Evolutionary conservation across 2,797 vertebrate species (phyloP).

Genomic region (Pipistrellus kuhlii): DNA sequence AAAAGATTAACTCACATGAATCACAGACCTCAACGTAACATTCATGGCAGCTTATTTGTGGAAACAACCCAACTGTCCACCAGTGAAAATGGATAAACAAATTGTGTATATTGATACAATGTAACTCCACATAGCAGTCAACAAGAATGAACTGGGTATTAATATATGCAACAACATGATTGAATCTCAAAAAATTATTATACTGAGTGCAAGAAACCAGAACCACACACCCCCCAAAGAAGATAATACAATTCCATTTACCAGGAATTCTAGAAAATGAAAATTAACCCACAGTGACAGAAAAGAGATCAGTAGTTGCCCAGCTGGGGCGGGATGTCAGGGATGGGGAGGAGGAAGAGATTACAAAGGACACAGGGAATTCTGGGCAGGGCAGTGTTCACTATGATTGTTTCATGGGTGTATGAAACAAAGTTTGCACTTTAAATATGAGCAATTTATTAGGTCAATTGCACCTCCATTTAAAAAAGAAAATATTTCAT

Average conservation of each 20-base stretch:
- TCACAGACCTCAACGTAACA: neutral
- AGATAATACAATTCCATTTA: neutral
- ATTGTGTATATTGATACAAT: neutral
- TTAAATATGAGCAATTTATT: neutral
- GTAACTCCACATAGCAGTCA: neutral
- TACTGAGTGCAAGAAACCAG: neutral
- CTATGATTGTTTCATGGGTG: neutral
- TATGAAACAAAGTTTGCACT: neutral
- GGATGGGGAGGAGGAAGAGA: too few relatives aligned
- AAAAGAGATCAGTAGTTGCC: neutral
- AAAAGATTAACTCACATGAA: neutral
- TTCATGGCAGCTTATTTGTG: neutral
- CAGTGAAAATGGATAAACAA: neutral
- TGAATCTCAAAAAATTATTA: slow-evolving; percentile 13
- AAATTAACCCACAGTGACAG: neutral
- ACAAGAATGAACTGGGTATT: neutral
- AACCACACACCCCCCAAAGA: too few relatives aligned
- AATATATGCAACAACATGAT: neutral
- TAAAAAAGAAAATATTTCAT: neutral
- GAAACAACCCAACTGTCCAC: neutral
- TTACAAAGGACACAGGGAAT: neutral
- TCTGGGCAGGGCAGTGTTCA: neutral
- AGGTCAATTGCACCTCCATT: neutral
- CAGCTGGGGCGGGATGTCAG: neutral
- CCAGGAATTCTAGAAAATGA: neutral